Evolutionary conservation across 2,888 invertebrate genomes (phyloP).

Genomic region (Agrenia bidenticulata): DNA sequence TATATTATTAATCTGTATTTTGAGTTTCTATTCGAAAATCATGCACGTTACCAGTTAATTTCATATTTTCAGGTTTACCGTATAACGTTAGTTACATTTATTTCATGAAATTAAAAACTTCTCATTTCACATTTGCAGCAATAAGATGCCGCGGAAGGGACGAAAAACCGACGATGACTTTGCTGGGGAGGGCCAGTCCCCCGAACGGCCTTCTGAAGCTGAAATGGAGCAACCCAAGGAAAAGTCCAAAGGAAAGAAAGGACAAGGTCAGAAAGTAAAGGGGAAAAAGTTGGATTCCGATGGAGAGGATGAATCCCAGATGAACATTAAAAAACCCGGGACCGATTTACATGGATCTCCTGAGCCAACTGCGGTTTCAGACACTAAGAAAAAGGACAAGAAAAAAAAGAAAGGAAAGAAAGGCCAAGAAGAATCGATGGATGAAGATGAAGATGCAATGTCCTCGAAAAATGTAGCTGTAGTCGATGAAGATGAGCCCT

Average conservation of each 20-base stretch:
- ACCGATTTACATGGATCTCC: constrained; percentile 6
- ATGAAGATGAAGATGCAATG: constrained; percentile 21
- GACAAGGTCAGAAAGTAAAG: constrained; percentile 21
- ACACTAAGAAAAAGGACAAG: not conserved
- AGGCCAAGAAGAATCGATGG: constrained; percentile 21
- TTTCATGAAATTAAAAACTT: no score
- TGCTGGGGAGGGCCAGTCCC: constrained; percentile 13
- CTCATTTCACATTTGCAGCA: not conserved
- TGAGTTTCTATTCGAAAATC: no score
- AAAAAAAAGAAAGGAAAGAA: constrained; percentile 10
- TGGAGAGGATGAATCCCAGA: not conserved
- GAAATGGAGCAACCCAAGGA: constrained; percentile 15
- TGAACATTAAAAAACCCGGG: no score
- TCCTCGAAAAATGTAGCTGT: not conserved
- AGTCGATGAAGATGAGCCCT: not conserved
- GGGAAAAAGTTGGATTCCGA: constrained; percentile 14
- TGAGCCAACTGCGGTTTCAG: not conserved
- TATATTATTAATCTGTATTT: no score
- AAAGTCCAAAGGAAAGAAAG: constrained; percentile 15
- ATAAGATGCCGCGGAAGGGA: constrained; percentile 13
- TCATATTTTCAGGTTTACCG: no score
- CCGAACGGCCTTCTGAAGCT: constrained; percentile 8
- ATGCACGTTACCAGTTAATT: no score
- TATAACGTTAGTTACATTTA: no score
- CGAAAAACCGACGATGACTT: constrained; percentile 24